Base-by-base conservation (phyloP, 2,888 invertebrate genomes). In the Cetonia aurata region DNA sequence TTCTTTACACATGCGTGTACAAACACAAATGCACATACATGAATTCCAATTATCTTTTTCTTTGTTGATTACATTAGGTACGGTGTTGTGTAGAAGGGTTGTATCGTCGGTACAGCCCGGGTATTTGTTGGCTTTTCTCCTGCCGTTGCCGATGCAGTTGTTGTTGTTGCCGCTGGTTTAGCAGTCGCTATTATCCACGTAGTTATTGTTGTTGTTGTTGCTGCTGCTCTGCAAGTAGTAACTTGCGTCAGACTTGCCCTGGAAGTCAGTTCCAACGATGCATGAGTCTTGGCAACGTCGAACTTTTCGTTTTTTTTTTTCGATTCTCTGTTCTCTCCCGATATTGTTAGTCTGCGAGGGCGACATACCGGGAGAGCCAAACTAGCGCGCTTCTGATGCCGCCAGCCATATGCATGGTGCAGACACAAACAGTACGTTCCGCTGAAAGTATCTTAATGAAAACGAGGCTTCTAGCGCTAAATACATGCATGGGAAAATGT, bases 191-290 rank as follows among this genome's bases (percentile, higher is more conserved):
- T 42, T 41, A 19, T 42, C 19, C 19, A 19, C 41, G 42, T 15
- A 48, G 60, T 31, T 60, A 15, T 31, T 48, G 46, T 46, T 60
- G 31, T 19, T 44, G 44, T 55, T 44, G 44, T 48, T 59, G 59
- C 41, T 57, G 42, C 42, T 59, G 44, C 44, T 60, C 31, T 60
- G 46, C 31, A 46, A 13, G 31, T 31, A 78, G 81, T 77, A 71
- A 53, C 78, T 80, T 78, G 71, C 55, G 67, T 70, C 72, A 72
- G 74, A 75, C 70, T 76, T 75, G 75, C 76, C 72, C 71, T 71
- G 70, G 71, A 71, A 71, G 73, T 73, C 74, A 73, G 73, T 83
- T 84, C 81, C 84, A 83, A 83, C 84, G 83, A 84, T 83, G 84
- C 44, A 44, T 83, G 81, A 82, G 82, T 83, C 83, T 81, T 81